Conservation (phyloP, 1,140 invertebrate species). For the Magallana gigas region DNA sequence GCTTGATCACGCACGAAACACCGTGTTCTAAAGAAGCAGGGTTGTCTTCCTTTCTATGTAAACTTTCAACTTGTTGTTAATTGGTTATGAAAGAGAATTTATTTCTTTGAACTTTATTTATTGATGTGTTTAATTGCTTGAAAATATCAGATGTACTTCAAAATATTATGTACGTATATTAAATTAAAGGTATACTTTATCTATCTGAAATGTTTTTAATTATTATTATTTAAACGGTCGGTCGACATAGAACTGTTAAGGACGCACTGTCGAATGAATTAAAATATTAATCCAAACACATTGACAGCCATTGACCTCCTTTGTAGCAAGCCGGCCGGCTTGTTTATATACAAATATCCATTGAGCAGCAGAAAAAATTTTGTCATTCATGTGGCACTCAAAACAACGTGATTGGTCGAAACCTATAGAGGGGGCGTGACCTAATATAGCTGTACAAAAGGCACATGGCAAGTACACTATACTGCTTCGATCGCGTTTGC, state of each 20-base stretch:
- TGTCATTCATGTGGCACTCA: constrained; percentile 24
- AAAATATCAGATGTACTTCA: background rate
- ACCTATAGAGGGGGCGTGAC: constrained; percentile 4
- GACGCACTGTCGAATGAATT: constrained; percentile 9
- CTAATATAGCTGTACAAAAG: constrained; percentile 5
- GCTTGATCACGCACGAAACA: background rate
- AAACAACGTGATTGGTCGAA: constrained; percentile 2
- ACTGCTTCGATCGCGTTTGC: constrained; percentile 8
- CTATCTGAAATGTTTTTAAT: background rate
- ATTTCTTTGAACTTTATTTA: constrained; percentile 33
- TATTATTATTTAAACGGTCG: background rate
- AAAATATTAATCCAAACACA: constrained; percentile 3
- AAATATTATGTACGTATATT: background rate
- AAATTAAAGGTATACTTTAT: background rate
- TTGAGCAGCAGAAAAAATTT: constrained; percentile 6
- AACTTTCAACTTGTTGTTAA: background rate
- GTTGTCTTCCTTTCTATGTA: constrained; percentile 34
- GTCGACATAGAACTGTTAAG: background rate
- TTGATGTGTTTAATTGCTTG: constrained; percentile 40
- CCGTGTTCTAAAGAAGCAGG: background rate
- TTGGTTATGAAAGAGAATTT: constrained; percentile 22
- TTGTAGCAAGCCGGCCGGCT: background rate
- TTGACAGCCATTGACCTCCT: constrained; percentile 30
- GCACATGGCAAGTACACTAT: constrained; percentile 18
- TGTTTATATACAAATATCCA: background rate